These are phyloP conservation scores for Herminia tarsipennalis DNA, from an alignment of 2,888 invertebrate genomes.

Conservation along the genomic window DNA sequence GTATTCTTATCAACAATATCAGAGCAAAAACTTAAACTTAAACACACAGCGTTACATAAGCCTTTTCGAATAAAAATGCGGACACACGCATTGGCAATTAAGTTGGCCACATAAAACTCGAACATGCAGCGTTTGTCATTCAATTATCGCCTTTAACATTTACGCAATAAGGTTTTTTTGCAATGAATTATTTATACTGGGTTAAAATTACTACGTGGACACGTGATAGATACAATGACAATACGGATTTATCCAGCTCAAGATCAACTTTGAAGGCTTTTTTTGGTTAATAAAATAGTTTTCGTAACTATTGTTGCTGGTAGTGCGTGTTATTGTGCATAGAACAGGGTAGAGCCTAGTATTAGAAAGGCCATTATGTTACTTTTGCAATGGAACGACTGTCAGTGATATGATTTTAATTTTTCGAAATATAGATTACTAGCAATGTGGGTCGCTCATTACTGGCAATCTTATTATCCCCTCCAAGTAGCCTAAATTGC, in stretches of 20 bases:
- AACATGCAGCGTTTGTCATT: slow-evolving; percentile 9
- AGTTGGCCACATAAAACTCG: slow-evolving; percentile 32
- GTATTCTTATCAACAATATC: slow-evolving; percentile 19
- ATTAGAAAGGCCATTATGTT: no score
- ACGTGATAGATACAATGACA: slow-evolving; percentile 42
- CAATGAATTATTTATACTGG: slow-evolving; percentile 45
- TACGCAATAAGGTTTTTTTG: slow-evolving; percentile 21
- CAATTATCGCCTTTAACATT: slow-evolving; percentile 26
- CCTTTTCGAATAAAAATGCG: slow-evolving; percentile 37
- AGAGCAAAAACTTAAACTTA: slow-evolving; percentile 19
- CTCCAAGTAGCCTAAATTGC: no score
- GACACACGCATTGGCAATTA: slow-evolving; percentile 48
- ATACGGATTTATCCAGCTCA: slow-evolving; percentile 52
- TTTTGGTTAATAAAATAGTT: slow-evolving; percentile 32
- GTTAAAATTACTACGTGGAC: slow-evolving; percentile 39
- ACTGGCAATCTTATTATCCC: no score
- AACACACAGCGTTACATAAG: slow-evolving; percentile 26
- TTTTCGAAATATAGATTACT: no score
- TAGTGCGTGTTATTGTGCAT: no score
- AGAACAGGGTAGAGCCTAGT: no score
- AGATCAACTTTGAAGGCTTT: slow-evolving; percentile 55
- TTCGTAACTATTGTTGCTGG: slow-evolving; percentile 33
- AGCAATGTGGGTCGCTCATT: no score
- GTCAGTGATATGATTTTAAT: no score
- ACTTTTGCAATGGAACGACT: no score